Percentiles rank a stretch among this genome's conserved stretches.
Evolutionary conservation across 1,140 invertebrate species (phyloP).

Genomic region (Cherax quadricarinatus): DNA sequence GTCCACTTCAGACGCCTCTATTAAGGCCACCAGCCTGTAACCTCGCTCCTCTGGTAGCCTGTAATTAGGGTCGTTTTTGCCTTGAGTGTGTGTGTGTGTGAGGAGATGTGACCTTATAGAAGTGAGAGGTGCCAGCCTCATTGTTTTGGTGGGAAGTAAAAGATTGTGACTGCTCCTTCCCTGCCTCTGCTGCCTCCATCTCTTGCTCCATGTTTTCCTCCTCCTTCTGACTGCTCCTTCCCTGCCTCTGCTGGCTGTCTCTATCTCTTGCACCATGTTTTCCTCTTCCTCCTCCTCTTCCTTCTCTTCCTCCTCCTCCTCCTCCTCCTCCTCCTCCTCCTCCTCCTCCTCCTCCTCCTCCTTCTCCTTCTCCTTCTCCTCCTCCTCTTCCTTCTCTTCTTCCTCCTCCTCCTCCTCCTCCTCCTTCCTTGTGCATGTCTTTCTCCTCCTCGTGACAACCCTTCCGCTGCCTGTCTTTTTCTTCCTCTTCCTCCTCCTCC

Average conservation of each 20-base stretch:
- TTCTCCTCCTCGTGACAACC: background rate
- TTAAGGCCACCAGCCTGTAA: too few species aligned
- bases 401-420: background rate
- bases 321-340: too few species aligned
- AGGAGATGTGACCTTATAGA: too few species aligned
- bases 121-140: too few species aligned
- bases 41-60: too few species aligned
- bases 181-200: background rate
- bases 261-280: background rate
- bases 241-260: background rate
- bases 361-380: background rate
- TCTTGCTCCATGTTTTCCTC: background rate
- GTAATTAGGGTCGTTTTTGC: too few species aligned
- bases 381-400: background rate
- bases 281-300: background rate
- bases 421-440: background rate
- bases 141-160: too few species aligned
- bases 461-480: background rate
- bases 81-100: too few species aligned
- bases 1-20: too few species aligned
- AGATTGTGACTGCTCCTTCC: too few species aligned
- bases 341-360: background rate
- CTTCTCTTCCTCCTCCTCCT: conserved; percentile 1
- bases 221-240: too few species aligned
- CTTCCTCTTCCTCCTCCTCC: conserved; percentile 5